Evolutionary conservation across 2,888 invertebrate genomes (phyloP).

Genomic region (Dusona sp.): DNA sequence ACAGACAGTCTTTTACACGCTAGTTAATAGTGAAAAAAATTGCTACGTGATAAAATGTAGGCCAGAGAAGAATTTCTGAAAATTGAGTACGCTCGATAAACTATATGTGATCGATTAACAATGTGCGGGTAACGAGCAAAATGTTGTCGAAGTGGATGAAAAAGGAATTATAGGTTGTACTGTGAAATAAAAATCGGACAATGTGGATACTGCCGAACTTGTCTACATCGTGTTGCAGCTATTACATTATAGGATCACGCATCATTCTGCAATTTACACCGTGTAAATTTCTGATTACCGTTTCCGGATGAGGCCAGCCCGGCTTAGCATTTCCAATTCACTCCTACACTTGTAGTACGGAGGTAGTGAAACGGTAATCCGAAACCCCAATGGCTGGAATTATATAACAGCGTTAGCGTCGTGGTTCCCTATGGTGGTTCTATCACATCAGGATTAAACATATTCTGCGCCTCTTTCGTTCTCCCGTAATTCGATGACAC

Average conservation of each 20-base stretch:
- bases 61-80: not conserved
- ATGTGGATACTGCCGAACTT: not conserved
- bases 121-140: not conserved
- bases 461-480: not conserved
- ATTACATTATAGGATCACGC: slow-evolving; percentile 55
- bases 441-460: not conserved
- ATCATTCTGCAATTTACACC: slow-evolving; percentile 60
- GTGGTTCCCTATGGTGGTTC: not conserved
- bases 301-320: slow-evolving; percentile 42
- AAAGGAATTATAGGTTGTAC: not conserved
- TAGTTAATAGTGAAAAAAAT: too few relatives aligned
- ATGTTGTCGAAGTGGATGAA: slow-evolving; percentile 2
- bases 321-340: slow-evolving; percentile 67
- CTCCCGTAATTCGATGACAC: not conserved
- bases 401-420: slow-evolving; percentile 40
- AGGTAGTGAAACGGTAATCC: slow-evolving; percentile 61
- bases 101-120: not conserved
- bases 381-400: slow-evolving; percentile 45
- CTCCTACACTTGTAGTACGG: slow-evolving; percentile 34
- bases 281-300: slow-evolving; percentile 66
- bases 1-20: too few relatives aligned
- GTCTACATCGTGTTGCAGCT: slow-evolving; percentile 22
- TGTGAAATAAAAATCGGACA: not conserved
- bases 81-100: not conserved
- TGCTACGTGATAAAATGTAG: not conserved